Evolutionary conservation across 1,140 invertebrate genomes (phyloP), one percentile per base, ranked within the genome.

Genomic region (Dreissena polymorpha): DNA sequence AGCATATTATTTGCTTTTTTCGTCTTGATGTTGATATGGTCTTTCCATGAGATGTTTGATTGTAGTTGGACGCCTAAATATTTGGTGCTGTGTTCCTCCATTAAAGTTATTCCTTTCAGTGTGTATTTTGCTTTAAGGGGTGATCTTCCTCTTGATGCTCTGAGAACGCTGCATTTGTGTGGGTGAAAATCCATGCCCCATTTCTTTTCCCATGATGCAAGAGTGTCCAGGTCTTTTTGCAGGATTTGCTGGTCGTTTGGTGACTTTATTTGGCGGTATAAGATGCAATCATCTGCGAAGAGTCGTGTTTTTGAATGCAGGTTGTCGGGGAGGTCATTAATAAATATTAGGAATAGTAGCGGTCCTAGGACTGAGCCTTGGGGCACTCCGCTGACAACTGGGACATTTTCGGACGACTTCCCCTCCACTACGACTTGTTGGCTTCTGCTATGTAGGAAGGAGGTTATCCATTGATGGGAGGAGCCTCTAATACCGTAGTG

Each of bases 401-500:
- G 75, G 63, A 51, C 49, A 21, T 51, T 68, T 7, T 78, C 63
- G n/a, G 75, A 78, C n/a, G 75, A 18, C 29, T 21, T 23, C 10
- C 75, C 64, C 53, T 78, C 64, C 27, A 71, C 67, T 10, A 78
- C 16, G 65, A 78, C 6, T 51, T 51, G 23, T 68, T 78, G 75
- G 18, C 63, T 77, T 25, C 60, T 49, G 14, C 39, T 21, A 18
- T 14, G 16, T 12, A 77, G 49, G 50, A 77, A 68, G 16, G 69
- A 50, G 18, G 16, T 21, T 21, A 68, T 68, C n/a, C 65, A 68
- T 16, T 25, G 16, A 68, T 68, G 16, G 65, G n/a, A 16, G 21
- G 21, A 16, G 14, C 65, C 27, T 29, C 29, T 18, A 25, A 39
- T 39, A 39, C 27, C 25, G 29, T 68, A 68, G 65, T 68, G 65